Base-by-base conservation (phyloP, 2,888 invertebrate species). In the Macrosiphum euphorbiae region DNA sequence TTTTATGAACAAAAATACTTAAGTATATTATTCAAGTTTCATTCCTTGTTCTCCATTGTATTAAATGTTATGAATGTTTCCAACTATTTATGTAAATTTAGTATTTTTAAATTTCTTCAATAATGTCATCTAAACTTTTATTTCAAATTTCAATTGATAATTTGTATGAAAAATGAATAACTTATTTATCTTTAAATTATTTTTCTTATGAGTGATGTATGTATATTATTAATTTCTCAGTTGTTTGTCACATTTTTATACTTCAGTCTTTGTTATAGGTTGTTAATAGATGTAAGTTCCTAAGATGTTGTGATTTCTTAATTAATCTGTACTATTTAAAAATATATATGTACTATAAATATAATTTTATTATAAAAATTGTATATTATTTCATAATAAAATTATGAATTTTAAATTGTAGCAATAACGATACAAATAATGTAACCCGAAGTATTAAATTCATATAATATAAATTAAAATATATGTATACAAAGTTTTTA, bases 281-380 rank as follows among this genome's bases (percentile, higher is more conserved):
- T 94, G 94, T 94, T 94, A 61, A 84, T 94, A 94, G 90, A 85
- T 89, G 3, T 93, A 90, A 94, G 94, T 94, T 94, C 94, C 94
- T 94, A 94, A 90, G 5, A 90, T 86, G 94, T 94, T 94, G 94
- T 94, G 94, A 94, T 94, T 94, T 90, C 67, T 92, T 92, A 88
- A 88, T 88, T 92, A 88, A 41, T 92, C 24, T 92, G 88, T 78
- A 52, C n/a, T 78, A 41, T 44, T 78, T n/a, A 87, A 50, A 67
- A 78, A 92, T 44, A 86, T 78, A 13, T 50, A 92, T 88, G n/a
- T 91, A 86, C 58, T 61, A 47, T 92, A 47, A 58, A 41, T 50
- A 67, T 67, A 88, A 88, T 88, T 92, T 67, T 41, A 92, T 41
- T 92, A 24, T 44, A 87, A 3, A 35, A 50, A 78, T 92, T 88